These are phyloP conservation scores for Macrotus californicus DNA, from an alignment of 2,113 vertebrate genomes.

Conservation along the genomic window DNA sequence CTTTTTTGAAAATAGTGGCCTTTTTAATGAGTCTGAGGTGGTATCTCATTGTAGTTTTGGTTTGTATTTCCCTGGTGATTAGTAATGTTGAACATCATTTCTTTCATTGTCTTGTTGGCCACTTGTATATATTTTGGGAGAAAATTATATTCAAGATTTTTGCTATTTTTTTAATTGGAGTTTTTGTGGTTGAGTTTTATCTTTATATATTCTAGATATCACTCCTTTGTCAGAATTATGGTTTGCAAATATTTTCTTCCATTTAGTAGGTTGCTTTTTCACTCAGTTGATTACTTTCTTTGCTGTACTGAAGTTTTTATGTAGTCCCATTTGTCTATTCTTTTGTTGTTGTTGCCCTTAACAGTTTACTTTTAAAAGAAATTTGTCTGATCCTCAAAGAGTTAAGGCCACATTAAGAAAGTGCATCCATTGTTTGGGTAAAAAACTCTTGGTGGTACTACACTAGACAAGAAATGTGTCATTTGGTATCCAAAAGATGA, in stretches of 20 bases:
- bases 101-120: not conserved
- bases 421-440: slow-evolving; percentile 41
- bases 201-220: not conserved
- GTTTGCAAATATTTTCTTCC: not conserved
- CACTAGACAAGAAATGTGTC: slow-evolving; percentile 48
- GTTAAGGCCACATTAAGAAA: slow-evolving; percentile 43
- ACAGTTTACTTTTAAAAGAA: slow-evolving; percentile 48
- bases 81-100: not conserved
- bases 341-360: slow-evolving; percentile 13
- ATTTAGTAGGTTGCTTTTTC: not conserved
- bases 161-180: not conserved
- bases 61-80: not conserved
- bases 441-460: slow-evolving; percentile 38
- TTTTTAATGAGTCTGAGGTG: not conserved
- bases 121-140: not conserved
- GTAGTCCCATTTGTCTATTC: slow-evolving; percentile 17
- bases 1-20: not conserved
- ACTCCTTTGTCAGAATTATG: not conserved
- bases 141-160: not conserved
- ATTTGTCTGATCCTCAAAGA: slow-evolving; percentile 41
- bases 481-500: slow-evolving; percentile 53
- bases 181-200: not conserved
- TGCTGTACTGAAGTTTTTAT: not conserved
- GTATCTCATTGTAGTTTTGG: not conserved
- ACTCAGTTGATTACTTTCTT: not conserved